phyloP scores from a whole-genome alignment of 2,888 invertebrate genomes.

The Drosophila anceps region DNA sequence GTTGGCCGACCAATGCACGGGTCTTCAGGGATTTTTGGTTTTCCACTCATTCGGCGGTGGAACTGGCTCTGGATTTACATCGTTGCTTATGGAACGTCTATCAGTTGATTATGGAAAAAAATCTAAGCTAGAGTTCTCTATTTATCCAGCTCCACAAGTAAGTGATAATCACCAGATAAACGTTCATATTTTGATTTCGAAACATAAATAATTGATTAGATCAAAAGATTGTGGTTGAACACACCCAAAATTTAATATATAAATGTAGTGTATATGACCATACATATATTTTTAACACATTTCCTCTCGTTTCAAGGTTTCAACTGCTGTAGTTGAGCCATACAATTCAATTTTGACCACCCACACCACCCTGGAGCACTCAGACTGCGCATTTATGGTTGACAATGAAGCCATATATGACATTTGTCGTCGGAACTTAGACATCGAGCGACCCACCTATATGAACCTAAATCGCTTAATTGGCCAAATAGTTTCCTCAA shows the following conservation, averaged over 20 bases:
- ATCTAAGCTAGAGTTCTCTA: slow-evolving; percentile 96
- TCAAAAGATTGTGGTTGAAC: not conserved
- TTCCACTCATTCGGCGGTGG: slow-evolving; percentile 96
- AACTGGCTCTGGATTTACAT: slow-evolving; percentile 97
- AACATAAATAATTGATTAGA: not conserved
- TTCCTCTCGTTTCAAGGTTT: slow-evolving; percentile 86
- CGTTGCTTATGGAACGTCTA: slow-evolving; percentile 95
- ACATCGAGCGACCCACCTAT: slow-evolving; percentile 94
- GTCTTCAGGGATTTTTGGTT: slow-evolving; percentile 94
- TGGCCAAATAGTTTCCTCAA: slow-evolving; percentile 95
- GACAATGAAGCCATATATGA: slow-evolving; percentile 96
- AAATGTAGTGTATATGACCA: not conserved
- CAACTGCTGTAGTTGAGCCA: slow-evolving; percentile 93
- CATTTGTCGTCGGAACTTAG: slow-evolving; percentile 94
- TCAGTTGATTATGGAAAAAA: slow-evolving; percentile 97
- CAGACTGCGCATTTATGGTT: slow-evolving; percentile 97
- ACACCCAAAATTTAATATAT: not conserved
- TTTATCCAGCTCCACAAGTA: slow-evolving; percentile 97
- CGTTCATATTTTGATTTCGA: not conserved
- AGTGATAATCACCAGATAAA: slow-evolving; percentile 45
- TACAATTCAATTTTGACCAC: slow-evolving; percentile 97
- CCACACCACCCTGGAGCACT: slow-evolving; percentile 94
- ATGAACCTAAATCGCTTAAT: slow-evolving; percentile 95
- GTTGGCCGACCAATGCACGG: slow-evolving; percentile 94
- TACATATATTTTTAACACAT: not conserved